Conservation (phyloP, 2,888 invertebrate genomes). For the Amphipoea oculea region DNA sequence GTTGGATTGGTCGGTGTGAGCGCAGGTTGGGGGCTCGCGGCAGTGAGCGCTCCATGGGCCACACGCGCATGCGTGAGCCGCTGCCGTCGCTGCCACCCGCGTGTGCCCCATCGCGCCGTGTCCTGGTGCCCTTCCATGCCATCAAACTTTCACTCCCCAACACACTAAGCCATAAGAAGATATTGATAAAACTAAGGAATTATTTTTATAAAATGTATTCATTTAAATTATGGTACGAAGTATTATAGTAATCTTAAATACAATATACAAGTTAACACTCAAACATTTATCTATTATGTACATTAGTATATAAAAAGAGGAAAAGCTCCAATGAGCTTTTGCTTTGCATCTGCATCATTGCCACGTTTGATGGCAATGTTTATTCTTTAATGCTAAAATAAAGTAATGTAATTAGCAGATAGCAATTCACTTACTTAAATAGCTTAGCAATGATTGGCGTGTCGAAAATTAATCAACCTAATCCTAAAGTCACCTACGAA, state of each 20-base stretch:
- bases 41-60: slow-evolving; percentile 68
- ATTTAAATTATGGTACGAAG: background rate
- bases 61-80: slow-evolving; percentile 79
- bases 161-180: slow-evolving; percentile 68
- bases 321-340: too few relatives aligned
- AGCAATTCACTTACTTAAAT: background rate
- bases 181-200: slow-evolving; percentile 64
- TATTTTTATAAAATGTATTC: background rate
- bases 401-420: slow-evolving; percentile 36
- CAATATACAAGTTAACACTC: background rate
- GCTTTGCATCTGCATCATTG: background rate
- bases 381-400: slow-evolving; percentile 9
- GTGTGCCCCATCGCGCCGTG: slow-evolving; percentile 77
- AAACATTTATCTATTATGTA: background rate
- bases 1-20: slow-evolving; percentile 72
- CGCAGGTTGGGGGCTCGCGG: slow-evolving; percentile 53
- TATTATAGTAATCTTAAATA: background rate
- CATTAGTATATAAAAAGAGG: background rate
- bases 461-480: slow-evolving; percentile 1
- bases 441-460: background rate
- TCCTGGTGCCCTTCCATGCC: slow-evolving; percentile 87
- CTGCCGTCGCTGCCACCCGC: slow-evolving; percentile 69
- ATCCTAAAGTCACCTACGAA: slow-evolving; percentile 17
- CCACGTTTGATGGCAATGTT: background rate
- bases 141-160: slow-evolving; percentile 86